Conservation (phyloP, 2,888 invertebrate species). For the Agapetus fuscipes region DNA sequence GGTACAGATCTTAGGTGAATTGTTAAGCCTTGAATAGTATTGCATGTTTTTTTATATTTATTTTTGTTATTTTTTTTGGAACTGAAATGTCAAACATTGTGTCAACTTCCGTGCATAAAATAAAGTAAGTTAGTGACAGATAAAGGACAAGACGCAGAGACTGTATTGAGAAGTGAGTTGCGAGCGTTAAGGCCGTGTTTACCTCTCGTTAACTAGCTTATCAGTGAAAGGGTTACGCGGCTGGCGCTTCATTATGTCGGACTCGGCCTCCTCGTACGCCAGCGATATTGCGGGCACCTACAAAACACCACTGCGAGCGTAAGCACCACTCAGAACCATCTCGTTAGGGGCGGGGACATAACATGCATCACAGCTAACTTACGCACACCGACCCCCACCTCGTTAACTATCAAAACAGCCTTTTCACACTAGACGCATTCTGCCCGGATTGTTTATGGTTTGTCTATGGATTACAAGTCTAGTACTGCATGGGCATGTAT, state of each 20-base stretch:
- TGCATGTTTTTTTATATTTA: too few species aligned
- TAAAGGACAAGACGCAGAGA: background rate
- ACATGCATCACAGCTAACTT: background rate
- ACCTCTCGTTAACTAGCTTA: conserved; percentile 98
- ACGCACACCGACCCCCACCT: too few species aligned
- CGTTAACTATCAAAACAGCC: too few species aligned
- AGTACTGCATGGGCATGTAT: too few species aligned
- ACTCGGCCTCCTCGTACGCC: conserved; percentile 85
- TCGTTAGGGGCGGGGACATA: background rate
- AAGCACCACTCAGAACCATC: background rate
- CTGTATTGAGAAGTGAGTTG: conserved; percentile 13
- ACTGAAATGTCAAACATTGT: too few species aligned
- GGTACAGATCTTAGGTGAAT: too few species aligned
- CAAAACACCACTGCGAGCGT: conserved; percentile 29
- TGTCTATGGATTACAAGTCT: too few species aligned
- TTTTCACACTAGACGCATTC: too few species aligned
- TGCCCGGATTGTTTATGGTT: too few species aligned
- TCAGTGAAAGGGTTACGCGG: conserved; percentile 83
- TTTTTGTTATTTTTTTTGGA: too few species aligned
- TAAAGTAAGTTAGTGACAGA: background rate
- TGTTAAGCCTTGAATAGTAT: too few species aligned
- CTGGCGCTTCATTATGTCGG: conserved; percentile 90
- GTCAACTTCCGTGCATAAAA: background rate
- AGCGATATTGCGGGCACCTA: conserved; percentile 88
- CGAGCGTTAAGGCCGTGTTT: conserved; percentile 37